Base-by-base conservation (phyloP, 2,113 vertebrate genomes). In the Philantomba maxwellii region DNA sequence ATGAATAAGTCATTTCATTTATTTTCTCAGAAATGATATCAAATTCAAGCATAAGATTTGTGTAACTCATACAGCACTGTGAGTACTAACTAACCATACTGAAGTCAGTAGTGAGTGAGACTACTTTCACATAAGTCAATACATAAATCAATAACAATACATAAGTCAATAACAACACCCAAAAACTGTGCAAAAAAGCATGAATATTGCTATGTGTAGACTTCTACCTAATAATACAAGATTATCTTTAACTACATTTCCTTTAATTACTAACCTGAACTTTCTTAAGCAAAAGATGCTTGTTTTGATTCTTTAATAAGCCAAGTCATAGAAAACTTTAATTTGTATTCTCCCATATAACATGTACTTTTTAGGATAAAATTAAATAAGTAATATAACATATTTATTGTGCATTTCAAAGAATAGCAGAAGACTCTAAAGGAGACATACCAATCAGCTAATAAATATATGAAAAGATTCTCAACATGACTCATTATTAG, bases 231-330 rank as follows among this genome's bases (percentile, higher is more conserved):
- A 53, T n/a, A 89, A 93, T 21, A 57, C 11, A 90, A 26, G 39
- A 82, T 62, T 86, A 83, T 70, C 83, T 64, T 83, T 66, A 90
- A 89, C 43, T 47, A 80, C 1, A n/a, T 51, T 77, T 92, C 73
- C 26, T 73, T 96, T 91, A 49, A 85, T 81, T 86, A 88, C 21
- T 57, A 95, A 73, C 13, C 17, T 94, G 55, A 47, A 78, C 51
- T 64, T 93, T n/a, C 60, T 87, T 60, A 58, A 62, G 30, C 36
- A 81, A 16, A 11, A 53, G 23, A 86, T 58, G 47, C 43, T 84
- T 96, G 58, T 88, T 91, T 51, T 82, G 39, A 66, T 82, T 55
- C 55, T 92, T 93, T 92, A 93, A 92, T 30, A 93, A 88, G 26
- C 9, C 36, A 81, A 58, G 8, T 85, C n/a, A 95, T 23, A 9